Base-by-base conservation (phyloP, 2,797 vertebrate species). In the Danio choprae region DNA sequence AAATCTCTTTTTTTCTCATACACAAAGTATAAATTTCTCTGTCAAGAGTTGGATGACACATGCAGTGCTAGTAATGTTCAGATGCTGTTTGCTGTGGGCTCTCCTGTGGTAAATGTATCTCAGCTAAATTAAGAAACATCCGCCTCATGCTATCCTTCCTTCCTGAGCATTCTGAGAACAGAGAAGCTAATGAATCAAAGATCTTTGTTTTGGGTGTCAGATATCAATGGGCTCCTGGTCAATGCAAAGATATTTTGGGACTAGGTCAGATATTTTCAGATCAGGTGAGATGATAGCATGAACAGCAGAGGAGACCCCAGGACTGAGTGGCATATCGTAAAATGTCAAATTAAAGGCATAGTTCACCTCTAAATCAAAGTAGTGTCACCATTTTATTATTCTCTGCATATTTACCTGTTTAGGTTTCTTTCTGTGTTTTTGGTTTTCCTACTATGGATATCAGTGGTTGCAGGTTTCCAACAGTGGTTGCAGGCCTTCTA, bases 101-200 rank as follows among this genome's bases (percentile, higher is more conserved):
- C 74, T 46, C 22, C 63, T 46, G 50, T 41, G 41, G 51, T 29
- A 69, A 41, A 72, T 79, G 46, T 74, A 69, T 56, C 64, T 51
- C 13, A 58, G 80, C 48, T 77, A 69, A 71, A 64, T 56, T 43
- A 71, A 64, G 80, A 77, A 58, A 63, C 50, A 81, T 70, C 56
- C 29, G 41, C 73, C 55, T 67, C 55, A 46, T 12, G n/a, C 46
- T 60, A 53, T 43, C 48, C 8, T 38, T 55, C 68, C 74, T 50
- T 72, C 81, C 68, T 77, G 74, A n/a, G 43, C 40, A 10, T 65
- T 55, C n/a, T 72, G 43, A 70, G n/a, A 70, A 69, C 46, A 51
- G 68, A 71, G 74, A 73, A 74, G 41, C 60, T 60, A 65, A 74
- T 59, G 29, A 48, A 58, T 68, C 62, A 78, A 68, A 55, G 53